These are phyloP conservation scores for Pentalonia nigronervosa DNA, from an alignment of 1,140 invertebrate genomes.

Conservation along the genomic window DNA sequence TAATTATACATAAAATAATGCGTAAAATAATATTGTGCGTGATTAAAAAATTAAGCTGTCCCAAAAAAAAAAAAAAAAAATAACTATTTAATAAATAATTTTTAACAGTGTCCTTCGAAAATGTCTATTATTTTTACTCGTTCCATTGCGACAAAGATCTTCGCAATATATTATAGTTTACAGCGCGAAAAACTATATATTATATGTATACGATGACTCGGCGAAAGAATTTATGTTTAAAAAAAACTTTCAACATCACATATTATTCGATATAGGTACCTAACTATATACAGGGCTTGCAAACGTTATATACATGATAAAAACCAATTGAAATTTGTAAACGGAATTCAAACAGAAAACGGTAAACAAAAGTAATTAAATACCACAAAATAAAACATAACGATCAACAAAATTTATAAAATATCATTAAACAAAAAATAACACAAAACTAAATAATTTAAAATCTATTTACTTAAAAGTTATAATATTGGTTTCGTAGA, in stretches of 20 bases:
- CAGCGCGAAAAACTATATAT: neutral
- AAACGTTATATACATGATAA: too few species aligned
- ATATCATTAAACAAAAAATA: too few species aligned
- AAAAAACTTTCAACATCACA: neutral
- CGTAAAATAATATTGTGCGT: neutral
- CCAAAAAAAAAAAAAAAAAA: too few species aligned
- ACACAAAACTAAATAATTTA: too few species aligned
- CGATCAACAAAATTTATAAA: too few species aligned
- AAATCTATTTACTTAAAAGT: too few species aligned
- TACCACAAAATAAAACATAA: too few species aligned
- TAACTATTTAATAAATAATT: neutral
- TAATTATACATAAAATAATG: neutral
- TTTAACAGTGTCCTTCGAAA: neutral
- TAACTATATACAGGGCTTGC: too few species aligned
- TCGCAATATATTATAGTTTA: neutral
- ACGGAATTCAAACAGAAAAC: too few species aligned
- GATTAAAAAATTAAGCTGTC: neutral
- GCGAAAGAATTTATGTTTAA: neutral
- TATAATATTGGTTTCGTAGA: too few species aligned
- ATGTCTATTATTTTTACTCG: neutral
- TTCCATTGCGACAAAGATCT: neutral
- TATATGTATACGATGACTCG: neutral
- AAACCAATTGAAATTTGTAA: too few species aligned
- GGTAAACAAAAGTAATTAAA: too few species aligned
- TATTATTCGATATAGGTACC: neutral